Percentiles rank a stretch among this genome's conserved stretches.
Evolutionary conservation across 2,797 vertebrate species (phyloP).

Genomic region (Mormyrus proboscirostris): DNA sequence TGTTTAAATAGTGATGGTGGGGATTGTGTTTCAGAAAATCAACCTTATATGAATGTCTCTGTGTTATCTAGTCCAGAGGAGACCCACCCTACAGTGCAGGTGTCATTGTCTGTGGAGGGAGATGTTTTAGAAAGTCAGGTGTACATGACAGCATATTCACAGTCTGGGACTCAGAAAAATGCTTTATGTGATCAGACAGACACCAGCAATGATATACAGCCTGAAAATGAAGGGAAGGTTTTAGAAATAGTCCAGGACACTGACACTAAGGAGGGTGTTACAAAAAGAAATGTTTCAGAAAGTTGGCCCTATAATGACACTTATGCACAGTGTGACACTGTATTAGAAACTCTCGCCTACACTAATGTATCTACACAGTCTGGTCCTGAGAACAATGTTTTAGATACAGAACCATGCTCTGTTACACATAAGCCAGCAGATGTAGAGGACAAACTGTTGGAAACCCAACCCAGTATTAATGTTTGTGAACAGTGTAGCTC

Average conservation of each 20-base stretch:
- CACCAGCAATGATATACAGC: not conserved
- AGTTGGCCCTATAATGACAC: not conserved
- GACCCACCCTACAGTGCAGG: not conserved
- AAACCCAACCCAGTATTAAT: constrained; percentile 3
- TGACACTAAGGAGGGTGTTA: not conserved
- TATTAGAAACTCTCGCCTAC: not conserved
- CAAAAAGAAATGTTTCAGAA: not conserved
- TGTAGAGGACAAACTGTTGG: not conserved
- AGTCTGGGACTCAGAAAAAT: not conserved
- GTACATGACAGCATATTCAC: not conserved
- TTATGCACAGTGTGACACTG: not conserved
- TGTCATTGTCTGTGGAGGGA: not conserved
- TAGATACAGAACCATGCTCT: not conserved
- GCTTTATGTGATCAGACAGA: not conserved
- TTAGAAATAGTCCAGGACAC: not conserved
- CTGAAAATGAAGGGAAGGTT: not conserved
- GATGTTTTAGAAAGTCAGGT: not conserved
- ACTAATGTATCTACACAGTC: not conserved
- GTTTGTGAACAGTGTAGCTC: not conserved
- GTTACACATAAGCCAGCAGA: not conserved
- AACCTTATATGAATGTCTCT: not conserved
- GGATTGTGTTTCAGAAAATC: not conserved
- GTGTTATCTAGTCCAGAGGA: not conserved
- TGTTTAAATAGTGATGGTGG: not conserved
- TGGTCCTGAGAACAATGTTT: constrained; percentile 1